phyloP scores from a whole-genome alignment of 2,797 vertebrate species.

The Smutsia temminckii region DNA sequence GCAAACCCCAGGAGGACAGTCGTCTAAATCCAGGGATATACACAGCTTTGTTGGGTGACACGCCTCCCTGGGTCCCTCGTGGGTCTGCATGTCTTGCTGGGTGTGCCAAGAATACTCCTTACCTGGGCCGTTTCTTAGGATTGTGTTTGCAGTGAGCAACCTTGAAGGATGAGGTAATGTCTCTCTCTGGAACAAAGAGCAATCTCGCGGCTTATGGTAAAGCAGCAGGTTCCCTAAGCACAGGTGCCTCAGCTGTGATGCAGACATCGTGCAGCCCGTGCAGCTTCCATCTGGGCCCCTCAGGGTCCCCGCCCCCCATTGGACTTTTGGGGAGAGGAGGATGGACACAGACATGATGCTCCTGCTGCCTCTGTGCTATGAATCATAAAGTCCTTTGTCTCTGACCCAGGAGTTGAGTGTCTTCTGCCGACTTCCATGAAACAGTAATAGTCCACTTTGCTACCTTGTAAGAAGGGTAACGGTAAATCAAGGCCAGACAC shows the following conservation, averaged over 20 bases:
- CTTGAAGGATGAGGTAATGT: not conserved
- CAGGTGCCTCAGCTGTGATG: not conserved
- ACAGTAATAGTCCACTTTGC: not conserved
- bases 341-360: not conserved
- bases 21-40: not conserved
- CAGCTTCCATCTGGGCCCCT: not conserved
- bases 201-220: not conserved
- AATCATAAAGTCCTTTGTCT: not conserved
- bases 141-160: not conserved
- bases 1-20: not conserved
- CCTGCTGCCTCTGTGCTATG: not conserved
- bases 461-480: not conserved
- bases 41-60: not conserved
- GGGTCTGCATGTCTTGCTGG: not conserved
- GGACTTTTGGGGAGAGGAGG: not conserved
- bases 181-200: not conserved
- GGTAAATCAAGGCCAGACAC: not conserved
- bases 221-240: not conserved
- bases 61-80: not conserved
- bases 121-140: not conserved
- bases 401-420: not conserved
- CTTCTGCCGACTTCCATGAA: slow-evolving; percentile 31
- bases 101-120: not conserved
- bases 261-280: rapidly evolving
- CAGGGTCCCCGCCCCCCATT: rapidly evolving